Evolutionary conservation across 2,888 invertebrate species (phyloP).

Genomic region (Cyaniris semiargus): DNA sequence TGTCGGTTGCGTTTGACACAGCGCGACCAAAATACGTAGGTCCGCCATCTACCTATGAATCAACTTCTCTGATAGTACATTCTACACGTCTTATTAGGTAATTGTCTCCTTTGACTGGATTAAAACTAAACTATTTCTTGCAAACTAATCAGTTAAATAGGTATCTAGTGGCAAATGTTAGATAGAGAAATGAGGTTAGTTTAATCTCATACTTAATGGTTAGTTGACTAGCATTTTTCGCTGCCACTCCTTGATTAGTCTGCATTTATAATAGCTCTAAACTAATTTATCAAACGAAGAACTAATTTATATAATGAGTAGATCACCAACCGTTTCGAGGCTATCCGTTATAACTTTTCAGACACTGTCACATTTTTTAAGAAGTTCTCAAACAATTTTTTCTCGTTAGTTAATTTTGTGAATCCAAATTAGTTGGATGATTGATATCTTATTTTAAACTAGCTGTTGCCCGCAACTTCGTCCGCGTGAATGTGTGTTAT

Average conservation of each 20-base stretch:
- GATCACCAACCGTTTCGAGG: not conserved
- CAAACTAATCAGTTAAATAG: not conserved
- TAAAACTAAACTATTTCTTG: not conserved
- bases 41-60: no score
- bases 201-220: not conserved
- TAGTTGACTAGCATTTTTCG: conserved; percentile 1
- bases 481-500: no score
- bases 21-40: no score
- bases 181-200: not conserved
- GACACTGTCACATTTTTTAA: conserved; percentile 30
- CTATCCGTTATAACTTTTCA: conserved; percentile 28
- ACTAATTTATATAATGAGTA: conserved; percentile 26
- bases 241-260: conserved; percentile 36
- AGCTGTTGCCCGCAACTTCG: no score
- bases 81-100: no score
- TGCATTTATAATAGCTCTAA: not conserved
- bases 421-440: conserved; percentile 13
- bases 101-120: not conserved
- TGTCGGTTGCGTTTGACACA: no score
- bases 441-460: not conserved
- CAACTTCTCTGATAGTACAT: no score
- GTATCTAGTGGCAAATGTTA: not conserved
- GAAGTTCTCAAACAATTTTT: conserved; percentile 7
- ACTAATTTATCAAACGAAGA: conserved; percentile 1
- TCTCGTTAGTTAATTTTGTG: conserved; percentile 15